A percentile compares a stretch with the other conserved stretches of the same genome.
Conservation (phyloP, 35 echinoderm and acorn worm genomes). For the Anneissia japonica region DNA sequence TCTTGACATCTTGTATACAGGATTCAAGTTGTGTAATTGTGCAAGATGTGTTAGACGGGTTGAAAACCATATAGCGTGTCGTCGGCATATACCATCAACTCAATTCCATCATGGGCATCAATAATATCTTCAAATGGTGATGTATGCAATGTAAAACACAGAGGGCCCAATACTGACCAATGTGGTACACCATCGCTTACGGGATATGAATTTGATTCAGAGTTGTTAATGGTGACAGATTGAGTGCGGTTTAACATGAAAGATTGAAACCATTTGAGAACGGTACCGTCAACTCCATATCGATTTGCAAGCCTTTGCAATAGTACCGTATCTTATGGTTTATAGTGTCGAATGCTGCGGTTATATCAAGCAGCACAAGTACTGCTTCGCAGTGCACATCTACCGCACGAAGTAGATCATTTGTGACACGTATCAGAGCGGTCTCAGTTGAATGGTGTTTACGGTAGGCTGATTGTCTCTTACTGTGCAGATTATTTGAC, state of each 20-base stretch:
- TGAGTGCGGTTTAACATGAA: conserved; percentile 37
- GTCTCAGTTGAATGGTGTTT: not conserved
- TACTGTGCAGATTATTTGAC: no score
- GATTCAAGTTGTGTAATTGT: not conserved
- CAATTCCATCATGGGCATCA: no score
- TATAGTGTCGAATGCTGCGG: conserved; percentile 3
- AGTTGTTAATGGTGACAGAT: not conserved
- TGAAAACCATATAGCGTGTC: no score
- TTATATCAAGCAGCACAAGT: not conserved
- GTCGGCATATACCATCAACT: no score
- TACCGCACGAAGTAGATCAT: not conserved
- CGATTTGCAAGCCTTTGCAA: conserved; percentile 4
- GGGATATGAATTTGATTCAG: not conserved
- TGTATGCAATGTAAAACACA: conserved; percentile 55
- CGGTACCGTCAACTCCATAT: conserved; percentile 39
- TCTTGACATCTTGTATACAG: conserved; percentile 5
- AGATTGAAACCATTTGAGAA: conserved; percentile 54
- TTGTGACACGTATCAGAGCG: not conserved
- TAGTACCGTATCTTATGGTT: not conserved
- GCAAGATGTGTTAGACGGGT: no score
- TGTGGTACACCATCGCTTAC: conserved; percentile 57
- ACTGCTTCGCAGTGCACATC: not conserved
- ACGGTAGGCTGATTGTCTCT: no score
- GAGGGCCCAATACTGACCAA: conserved; percentile 49
- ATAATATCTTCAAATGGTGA: no score